Base-by-base conservation (phyloP, 1,140 invertebrate species). In the Dendrolimus punctatus region DNA sequence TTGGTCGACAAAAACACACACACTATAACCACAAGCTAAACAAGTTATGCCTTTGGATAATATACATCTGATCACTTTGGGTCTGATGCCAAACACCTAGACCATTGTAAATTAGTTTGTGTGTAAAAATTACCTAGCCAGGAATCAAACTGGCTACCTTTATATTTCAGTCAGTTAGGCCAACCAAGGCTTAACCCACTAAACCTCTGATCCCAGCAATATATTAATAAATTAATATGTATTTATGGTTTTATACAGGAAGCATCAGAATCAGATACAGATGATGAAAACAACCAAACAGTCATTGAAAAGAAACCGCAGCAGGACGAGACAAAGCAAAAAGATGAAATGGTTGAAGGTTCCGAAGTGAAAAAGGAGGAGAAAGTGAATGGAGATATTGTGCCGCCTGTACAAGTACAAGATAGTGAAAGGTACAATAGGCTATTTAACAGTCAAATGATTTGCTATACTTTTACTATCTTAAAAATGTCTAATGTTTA, bases 231-330 rank as follows among this genome's bases (percentile, higher is more conserved):
- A 23, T 57, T 43, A 51, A 39, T 36, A 40, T 46, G 23, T 42
- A 49, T 40, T 8, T 36, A 52, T 39, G 46, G 4, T 48, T 48
- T 46, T 55, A 43, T 51, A 8, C 51, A 85, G 79, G 75, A 76
- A 60, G 76, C 64, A 23, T 74, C 80, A 48, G 78, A 80, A 59
- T 74, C 82, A 1, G 82, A 83, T 40, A 75, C 82, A 10, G 82
- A 83, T 0, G 71, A 76, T 43, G 82, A 84, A 0, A 80, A 77
- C 43, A 85, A 85, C 53, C 68, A 82, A 54, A 85, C 82, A 0
- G 82, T 85, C 0, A 85, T 85, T 38, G 82, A 85, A 56, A 83
- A 82, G 51, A 85, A 84, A 39, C 67, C 64, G 23, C 5, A 50
- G 8, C 6, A 46, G 5, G 71, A 76, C 9, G 49, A 78, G 36